Evolutionary conservation across 2,888 invertebrate species (phyloP).

Genomic region (Osmoderma eremita): DNA sequence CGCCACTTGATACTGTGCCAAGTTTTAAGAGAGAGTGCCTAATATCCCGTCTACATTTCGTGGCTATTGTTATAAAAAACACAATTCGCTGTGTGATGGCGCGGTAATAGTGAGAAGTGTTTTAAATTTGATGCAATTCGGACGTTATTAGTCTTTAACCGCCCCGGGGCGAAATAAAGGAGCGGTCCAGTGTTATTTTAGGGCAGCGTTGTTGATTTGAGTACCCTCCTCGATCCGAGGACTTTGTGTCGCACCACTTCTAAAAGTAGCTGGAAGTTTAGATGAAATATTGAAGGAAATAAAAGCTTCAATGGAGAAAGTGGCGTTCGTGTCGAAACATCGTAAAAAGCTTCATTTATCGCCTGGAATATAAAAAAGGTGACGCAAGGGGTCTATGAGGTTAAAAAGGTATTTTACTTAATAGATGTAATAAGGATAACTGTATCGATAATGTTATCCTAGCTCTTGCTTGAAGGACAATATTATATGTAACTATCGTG

Average conservation of each 20-base stretch:
- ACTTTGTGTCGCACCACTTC: slow-evolving; percentile 36
- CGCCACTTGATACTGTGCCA: no score
- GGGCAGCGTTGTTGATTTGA: slow-evolving; percentile 35
- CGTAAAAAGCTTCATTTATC: slow-evolving; percentile 32
- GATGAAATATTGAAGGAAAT: slow-evolving; percentile 39
- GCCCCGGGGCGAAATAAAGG: slow-evolving; percentile 22
- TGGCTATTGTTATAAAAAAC: no score
- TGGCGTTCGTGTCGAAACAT: slow-evolving; percentile 33
- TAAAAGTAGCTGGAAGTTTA: slow-evolving; percentile 37
- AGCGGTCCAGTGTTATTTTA: slow-evolving; percentile 28
- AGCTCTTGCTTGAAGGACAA: no score
- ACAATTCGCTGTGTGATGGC: no score
- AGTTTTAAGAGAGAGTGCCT: no score
- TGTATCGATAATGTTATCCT: no score
- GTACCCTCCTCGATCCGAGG: slow-evolving; percentile 36
- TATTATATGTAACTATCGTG: no score
- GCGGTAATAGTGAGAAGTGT: slow-evolving; percentile 21
- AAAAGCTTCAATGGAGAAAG: slow-evolving; percentile 33
- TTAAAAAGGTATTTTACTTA: no score
- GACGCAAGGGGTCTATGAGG: slow-evolving; percentile 1
- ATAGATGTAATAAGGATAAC: no score
- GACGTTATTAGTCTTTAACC: slow-evolving; percentile 33
- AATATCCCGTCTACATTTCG: no score
- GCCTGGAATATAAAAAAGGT: slow-evolving; percentile 2
- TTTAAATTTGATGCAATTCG: slow-evolving; percentile 32